Percentiles rank a stretch among this genome's conserved stretches.
phyloP scores from a whole-genome alignment of 2,888 invertebrate genomes.

The Stegophylla sp. region DNA sequence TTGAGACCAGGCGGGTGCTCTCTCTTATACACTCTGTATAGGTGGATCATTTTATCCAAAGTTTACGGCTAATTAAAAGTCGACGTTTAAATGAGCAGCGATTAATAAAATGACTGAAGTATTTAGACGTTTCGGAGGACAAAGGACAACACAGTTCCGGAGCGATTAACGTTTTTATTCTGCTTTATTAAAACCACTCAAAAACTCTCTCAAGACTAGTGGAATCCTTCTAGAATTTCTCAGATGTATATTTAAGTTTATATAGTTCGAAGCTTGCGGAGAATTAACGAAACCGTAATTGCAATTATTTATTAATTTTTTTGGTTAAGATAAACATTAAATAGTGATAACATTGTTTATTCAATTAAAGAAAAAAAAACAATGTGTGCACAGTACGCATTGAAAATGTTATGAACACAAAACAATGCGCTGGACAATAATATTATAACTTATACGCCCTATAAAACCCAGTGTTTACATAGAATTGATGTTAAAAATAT shows the following conservation, averaged over 20 bases:
- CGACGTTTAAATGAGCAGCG: constrained; percentile 57
- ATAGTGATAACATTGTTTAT: too few relatives aligned
- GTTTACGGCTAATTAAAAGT: constrained; percentile 59
- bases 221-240: constrained; percentile 9
- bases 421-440: too few relatives aligned
- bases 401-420: too few relatives aligned
- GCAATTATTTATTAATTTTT: too few relatives aligned
- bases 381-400: too few relatives aligned
- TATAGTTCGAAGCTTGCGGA: too few relatives aligned
- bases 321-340: too few relatives aligned
- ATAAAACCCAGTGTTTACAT: background rate
- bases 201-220: background rate
- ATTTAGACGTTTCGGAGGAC: constrained; percentile 53
- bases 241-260: background rate
- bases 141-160: constrained; percentile 50
- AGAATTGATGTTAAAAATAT: background rate
- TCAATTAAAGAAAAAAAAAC: too few relatives aligned
- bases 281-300: too few relatives aligned
- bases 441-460: too few relatives aligned
- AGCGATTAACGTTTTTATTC: constrained; percentile 47
- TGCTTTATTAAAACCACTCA: constrained; percentile 41
- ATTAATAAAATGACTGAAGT: constrained; percentile 53
- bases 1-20: constrained; percentile 28
- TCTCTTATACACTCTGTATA: constrained; percentile 34
- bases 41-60: constrained; percentile 58